Evolutionary conservation across 2,888 invertebrate species (phyloP).

Genomic region (Petrolisthes cinctipes): DNA sequence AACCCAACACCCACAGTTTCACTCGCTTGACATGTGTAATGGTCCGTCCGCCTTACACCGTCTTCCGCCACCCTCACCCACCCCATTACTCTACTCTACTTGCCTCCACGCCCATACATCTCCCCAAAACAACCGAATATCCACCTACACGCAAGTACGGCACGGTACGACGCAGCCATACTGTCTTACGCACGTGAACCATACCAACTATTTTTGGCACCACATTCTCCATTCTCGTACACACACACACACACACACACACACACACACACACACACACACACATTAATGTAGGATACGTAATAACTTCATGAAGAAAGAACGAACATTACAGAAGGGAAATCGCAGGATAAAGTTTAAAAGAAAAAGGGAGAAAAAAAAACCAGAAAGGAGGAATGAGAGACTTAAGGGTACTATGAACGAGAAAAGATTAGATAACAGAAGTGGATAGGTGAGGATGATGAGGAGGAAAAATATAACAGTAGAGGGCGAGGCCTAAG

Average conservation of each 20-base stretch:
- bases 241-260: background rate
- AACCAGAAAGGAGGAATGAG: no score
- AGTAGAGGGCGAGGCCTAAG: no score
- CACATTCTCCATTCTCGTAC: background rate
- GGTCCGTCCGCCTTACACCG: slow-evolving; percentile 22
- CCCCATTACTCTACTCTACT: slow-evolving; percentile 5
- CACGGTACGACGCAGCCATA: background rate
- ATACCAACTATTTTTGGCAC: background rate
- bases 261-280: slow-evolving; percentile 29
- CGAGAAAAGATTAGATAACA: no score
- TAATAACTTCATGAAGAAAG: background rate
- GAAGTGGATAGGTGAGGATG: no score
- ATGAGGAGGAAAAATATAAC: no score
- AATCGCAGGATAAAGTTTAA: no score
- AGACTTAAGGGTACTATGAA: no score
- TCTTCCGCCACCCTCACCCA: background rate
- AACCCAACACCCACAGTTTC: slow-evolving; percentile 31
- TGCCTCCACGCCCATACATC: background rate
- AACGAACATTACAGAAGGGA: no score
- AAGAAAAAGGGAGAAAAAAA: no score
- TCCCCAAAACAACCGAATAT: background rate
- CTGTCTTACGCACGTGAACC: background rate
- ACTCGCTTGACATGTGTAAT: slow-evolving; percentile 40
- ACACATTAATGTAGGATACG: background rate
- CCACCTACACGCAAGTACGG: background rate